Percentiles rank a stretch among this genome's conserved stretches.
Conservation (phyloP, 2,113 vertebrate genomes). For the Elachura formosa region DNA sequence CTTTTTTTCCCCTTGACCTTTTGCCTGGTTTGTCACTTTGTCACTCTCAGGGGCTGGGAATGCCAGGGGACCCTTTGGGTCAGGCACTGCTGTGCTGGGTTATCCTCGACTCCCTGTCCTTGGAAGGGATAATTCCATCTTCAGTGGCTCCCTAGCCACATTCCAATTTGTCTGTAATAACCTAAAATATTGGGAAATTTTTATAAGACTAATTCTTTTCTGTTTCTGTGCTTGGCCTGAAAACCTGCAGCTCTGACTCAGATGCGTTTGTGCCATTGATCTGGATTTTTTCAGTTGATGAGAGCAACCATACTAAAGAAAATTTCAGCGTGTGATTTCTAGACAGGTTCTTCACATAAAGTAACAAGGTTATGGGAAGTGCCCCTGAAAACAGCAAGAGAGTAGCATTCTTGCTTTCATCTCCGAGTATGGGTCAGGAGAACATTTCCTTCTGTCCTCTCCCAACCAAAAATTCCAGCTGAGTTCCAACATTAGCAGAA, state of each 20-base stretch:
- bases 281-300: fast-evolving
- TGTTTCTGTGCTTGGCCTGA: background rate
- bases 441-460: background rate
- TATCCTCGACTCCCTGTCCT: background rate
- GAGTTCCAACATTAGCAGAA: background rate
- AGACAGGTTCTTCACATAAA: fast-evolving
- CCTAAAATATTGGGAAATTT: background rate
- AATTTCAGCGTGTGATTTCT: background rate
- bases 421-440: background rate
- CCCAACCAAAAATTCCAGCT: background rate
- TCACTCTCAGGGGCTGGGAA: background rate
- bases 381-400: background rate
- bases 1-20: background rate
- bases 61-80: background rate
- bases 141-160: fast-evolving
- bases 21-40: background rate
- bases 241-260: background rate
- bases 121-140: background rate
- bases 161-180: fast-evolving
- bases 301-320: background rate
- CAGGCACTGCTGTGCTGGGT: background rate
- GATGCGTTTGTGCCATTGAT: fast-evolving
- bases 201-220: background rate
- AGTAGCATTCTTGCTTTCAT: background rate
- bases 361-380: background rate